Base-by-base conservation (phyloP, 2,797 vertebrate species). In the Pipistrellus pygmaeus region DNA sequence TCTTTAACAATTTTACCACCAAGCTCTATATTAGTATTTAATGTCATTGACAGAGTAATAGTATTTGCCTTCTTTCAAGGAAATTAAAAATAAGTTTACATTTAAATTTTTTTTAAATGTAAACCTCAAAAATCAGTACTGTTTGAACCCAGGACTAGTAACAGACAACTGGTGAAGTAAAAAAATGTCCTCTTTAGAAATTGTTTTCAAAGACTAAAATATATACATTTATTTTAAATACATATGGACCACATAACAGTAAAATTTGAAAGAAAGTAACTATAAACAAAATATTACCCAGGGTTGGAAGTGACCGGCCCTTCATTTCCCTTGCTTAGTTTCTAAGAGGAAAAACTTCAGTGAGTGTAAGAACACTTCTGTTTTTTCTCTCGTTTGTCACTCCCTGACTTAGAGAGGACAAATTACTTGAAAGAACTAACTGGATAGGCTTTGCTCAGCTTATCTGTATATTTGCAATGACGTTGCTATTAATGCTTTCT, bases 11-110 rank as follows among this genome's bases (percentile, higher is more conserved):
- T 91, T 91, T 48, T 88, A 21, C 85, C 48, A 91, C 6, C 38
- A 55, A 85, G 21, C 27, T 92, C 7, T 86, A 46, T 20, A 92
- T 85, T 41, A 35, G 17, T 35, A 87, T 73, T 95, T 91, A 88
- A 91, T 27, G 38, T 9, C 18, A 41, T 9, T 85, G 48, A 60
- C 32, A 88, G 35, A 78, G 5, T 13, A 92, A 44, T 12, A 57
- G 41, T 14, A 77, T 15, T 68, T 27, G 15, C 17, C n/a, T 96
- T 88, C 27, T 96, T 88, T 80, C 57, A 94, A 93, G 38, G 92
- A 20, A 91, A 80, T 64, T 66, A 62, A 62, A 68, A 68, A 32
- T 68, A 68, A 68, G 18, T 68, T 68, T 68, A 68, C n/a, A 68
- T 35, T 68, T 32, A 8, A 68, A 32, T 18, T 66, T 62, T 62